These are phyloP conservation scores for Seira ritae DNA, from an alignment of 2,888 invertebrate genomes.

Conservation along the genomic window DNA sequence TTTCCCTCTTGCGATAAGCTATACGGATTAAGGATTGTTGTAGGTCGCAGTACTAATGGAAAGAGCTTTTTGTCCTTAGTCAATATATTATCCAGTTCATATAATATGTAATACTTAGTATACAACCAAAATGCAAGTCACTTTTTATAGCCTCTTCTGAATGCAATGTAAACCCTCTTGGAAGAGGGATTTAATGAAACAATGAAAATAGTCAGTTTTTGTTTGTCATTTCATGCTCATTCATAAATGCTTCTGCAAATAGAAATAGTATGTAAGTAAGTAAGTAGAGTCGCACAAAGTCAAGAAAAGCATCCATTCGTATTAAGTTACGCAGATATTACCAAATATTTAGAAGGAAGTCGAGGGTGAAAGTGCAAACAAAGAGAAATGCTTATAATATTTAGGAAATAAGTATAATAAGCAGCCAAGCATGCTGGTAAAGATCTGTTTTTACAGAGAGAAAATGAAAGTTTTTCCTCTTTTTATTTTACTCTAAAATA, in stretches of 20 bases:
- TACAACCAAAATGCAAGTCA: too few species aligned
- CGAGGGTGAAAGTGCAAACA: too few species aligned
- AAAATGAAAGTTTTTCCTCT: not conserved
- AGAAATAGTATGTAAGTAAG: not conserved
- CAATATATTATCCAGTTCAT: too few species aligned
- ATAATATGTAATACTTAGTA: too few species aligned
- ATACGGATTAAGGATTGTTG: not conserved
- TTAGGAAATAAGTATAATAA: not conserved
- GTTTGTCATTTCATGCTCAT: slow-evolving; percentile 10
- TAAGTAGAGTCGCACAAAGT: too few species aligned
- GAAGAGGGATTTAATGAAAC: not conserved
- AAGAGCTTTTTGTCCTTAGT: slow-evolving; percentile 1
- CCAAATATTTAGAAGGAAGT: too few species aligned
- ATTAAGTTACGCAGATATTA: not conserved
- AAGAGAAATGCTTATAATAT: not conserved
- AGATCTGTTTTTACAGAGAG: not conserved
- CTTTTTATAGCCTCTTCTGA: too few species aligned
- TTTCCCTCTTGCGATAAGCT: not conserved
- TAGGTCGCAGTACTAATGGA: not conserved
- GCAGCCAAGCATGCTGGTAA: too few species aligned
- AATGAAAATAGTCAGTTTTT: slow-evolving; percentile 10
- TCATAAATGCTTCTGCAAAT: not conserved
- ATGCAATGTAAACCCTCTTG: too few species aligned
- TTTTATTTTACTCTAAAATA: slow-evolving; percentile 13
- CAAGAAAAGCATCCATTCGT: not conserved